Conservation (phyloP, 2,113 vertebrate genomes). For the Cyprinodon brontotheroides region DNA sequence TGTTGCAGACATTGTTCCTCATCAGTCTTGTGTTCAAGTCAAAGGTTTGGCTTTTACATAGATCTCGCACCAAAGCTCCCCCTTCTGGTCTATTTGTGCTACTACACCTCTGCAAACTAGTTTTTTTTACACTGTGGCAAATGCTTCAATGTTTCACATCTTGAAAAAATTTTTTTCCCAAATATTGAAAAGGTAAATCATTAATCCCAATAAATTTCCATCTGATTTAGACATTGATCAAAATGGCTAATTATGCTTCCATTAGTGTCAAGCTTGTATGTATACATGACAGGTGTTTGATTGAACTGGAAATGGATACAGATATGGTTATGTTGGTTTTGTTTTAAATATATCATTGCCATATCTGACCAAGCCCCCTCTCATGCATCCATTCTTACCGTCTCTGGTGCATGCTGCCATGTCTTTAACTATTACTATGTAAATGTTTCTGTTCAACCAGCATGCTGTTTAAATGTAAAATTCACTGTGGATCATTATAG, state of each 20-base stretch:
- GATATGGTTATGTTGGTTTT: not conserved
- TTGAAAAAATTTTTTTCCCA: not conserved
- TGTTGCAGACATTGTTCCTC: conserved; percentile 9
- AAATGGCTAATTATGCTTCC: not conserved
- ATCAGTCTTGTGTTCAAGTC: not conserved
- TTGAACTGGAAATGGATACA: not conserved
- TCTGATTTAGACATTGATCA: not conserved
- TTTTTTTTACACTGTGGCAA: not conserved
- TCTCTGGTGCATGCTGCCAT: conserved; percentile 25
- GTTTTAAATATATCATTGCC: not conserved
- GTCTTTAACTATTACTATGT: conserved; percentile 2
- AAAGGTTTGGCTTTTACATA: not conserved
- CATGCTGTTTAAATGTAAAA: conserved; percentile 13
- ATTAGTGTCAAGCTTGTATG: not conserved
- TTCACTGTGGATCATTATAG: conserved; percentile 6
- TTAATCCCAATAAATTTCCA: not conserved
- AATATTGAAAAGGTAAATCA: not conserved
- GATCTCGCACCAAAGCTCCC: conserved; percentile 60
- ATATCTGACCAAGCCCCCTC: not conserved
- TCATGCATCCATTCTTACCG: conserved; percentile 17
- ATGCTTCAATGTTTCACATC: conserved; percentile 1
- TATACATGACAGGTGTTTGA: not conserved
- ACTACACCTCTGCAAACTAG: conserved; percentile 33
- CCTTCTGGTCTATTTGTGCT: conserved; percentile 63
- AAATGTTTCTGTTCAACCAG: not conserved